Percentiles rank a stretch among this genome's conserved stretches.
Conservation (phyloP, 2,113 vertebrate species). For the Cepphus grylle region DNA sequence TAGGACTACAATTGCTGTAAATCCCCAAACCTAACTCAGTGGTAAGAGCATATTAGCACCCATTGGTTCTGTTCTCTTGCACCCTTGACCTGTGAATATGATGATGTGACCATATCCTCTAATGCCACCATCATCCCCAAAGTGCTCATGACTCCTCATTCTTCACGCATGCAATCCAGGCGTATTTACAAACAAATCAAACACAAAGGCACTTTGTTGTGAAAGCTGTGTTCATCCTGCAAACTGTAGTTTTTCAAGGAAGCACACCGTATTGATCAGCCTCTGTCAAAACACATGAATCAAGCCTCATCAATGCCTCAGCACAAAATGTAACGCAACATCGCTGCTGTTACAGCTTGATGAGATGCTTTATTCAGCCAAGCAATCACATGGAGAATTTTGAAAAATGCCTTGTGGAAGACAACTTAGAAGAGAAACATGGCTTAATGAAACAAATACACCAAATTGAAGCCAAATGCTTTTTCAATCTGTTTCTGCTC, state of each 20-base stretch:
- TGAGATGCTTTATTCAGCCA: background rate
- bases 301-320: slow-evolving; percentile 19
- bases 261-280: background rate
- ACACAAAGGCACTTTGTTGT: slow-evolving; percentile 22
- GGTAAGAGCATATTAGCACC: background rate
- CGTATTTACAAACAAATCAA: slow-evolving; percentile 41
- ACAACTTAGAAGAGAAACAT: background rate
- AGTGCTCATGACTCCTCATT: background rate
- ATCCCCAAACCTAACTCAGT: background rate
- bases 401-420: slow-evolving; percentile 27
- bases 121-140: background rate
- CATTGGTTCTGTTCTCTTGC: background rate
- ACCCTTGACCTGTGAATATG: background rate
- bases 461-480: background rate
- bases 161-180: background rate
- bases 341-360: background rate
- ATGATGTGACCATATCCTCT: background rate
- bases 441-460: slow-evolving; percentile 31
- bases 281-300: slow-evolving; percentile 24
- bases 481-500: background rate
- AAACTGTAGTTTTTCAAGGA: background rate
- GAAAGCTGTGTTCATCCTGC: slow-evolving; percentile 21
- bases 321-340: background rate
- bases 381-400: background rate
- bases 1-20: background rate